phyloP scores from a whole-genome alignment of 2,888 invertebrate species.

The Dasypolia templi region DNA sequence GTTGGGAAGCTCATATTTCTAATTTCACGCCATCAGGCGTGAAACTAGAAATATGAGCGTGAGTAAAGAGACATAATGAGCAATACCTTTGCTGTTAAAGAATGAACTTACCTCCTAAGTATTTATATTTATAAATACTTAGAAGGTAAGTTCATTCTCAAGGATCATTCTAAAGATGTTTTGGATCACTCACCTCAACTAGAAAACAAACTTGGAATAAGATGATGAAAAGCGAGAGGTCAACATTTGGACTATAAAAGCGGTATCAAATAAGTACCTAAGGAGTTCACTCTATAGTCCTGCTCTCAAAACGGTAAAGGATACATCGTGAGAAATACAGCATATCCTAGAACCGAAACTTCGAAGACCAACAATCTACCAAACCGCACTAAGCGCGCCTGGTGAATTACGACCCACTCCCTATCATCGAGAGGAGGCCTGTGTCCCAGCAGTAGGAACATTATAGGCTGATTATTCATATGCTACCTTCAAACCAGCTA shows the following conservation, averaged over 20 bases:
- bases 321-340: too few species aligned
- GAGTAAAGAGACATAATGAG: background rate
- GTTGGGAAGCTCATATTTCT: slow-evolving; percentile 14
- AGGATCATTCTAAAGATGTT: background rate
- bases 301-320: too few species aligned
- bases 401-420: background rate
- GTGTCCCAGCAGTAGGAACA: background rate
- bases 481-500: background rate
- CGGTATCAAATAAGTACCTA: background rate
- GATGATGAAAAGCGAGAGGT: background rate
- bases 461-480: background rate
- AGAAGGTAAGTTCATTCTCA: background rate
- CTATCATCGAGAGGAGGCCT: background rate
- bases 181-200: background rate
- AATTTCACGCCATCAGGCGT: slow-evolving; percentile 39
- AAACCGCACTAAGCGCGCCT: background rate
- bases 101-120: too few species aligned
- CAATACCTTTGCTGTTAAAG: too few species aligned
- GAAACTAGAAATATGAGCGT: too few species aligned
- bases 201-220: background rate
- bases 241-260: background rate
- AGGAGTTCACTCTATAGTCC: too few species aligned
- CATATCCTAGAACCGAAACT: background rate
- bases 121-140: too few species aligned
- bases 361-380: background rate